Percentiles rank a stretch among this genome's conserved stretches.
These are phyloP conservation scores for Apoda limacodes DNA, from an alignment of 2,888 invertebrate species.

Conservation along the genomic window DNA sequence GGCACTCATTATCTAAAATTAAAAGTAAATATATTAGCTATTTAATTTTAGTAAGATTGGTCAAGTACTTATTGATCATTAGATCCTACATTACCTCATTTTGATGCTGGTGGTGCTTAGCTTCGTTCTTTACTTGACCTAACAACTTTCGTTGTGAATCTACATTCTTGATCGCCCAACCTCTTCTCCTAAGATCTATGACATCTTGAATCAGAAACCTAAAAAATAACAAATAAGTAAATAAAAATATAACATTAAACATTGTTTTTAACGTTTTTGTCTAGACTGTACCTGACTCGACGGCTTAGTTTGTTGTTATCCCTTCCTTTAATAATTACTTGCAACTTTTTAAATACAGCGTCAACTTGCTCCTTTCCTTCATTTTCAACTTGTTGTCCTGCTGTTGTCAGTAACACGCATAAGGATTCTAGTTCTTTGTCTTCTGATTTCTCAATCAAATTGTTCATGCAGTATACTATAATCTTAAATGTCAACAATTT, in stretches of 20 bases:
- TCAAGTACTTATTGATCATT: no score
- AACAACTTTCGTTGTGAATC: slow-evolving; percentile 94
- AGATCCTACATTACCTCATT: slow-evolving; percentile 73
- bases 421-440: slow-evolving; percentile 95
- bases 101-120: slow-evolving; percentile 84
- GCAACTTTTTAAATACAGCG: slow-evolving; percentile 75
- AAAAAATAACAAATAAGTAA: slow-evolving; percentile 1
- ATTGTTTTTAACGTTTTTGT: no score
- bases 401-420: slow-evolving; percentile 90
- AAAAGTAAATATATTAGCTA: no score
- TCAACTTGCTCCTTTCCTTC: slow-evolving; percentile 58
- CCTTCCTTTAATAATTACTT: slow-evolving; percentile 77
- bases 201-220: slow-evolving; percentile 91
- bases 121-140: slow-evolving; percentile 93
- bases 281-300: slow-evolving; percentile 69
- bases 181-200: slow-evolving; percentile 84
- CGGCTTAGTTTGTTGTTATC: slow-evolving; percentile 74
- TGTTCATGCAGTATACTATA: slow-evolving; percentile 86
- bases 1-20: slow-evolving; percentile 59
- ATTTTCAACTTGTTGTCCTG: slow-evolving; percentile 83
- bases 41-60: no score
- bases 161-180: slow-evolving; percentile 88
- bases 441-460: slow-evolving; percentile 79
- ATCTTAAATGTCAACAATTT: slow-evolving; percentile 89
- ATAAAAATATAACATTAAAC: no score